Evolutionary conservation across 2,888 invertebrate species (phyloP), one percentile per base, ranked within the genome.

Genomic region (Salticus scenicus): DNA sequence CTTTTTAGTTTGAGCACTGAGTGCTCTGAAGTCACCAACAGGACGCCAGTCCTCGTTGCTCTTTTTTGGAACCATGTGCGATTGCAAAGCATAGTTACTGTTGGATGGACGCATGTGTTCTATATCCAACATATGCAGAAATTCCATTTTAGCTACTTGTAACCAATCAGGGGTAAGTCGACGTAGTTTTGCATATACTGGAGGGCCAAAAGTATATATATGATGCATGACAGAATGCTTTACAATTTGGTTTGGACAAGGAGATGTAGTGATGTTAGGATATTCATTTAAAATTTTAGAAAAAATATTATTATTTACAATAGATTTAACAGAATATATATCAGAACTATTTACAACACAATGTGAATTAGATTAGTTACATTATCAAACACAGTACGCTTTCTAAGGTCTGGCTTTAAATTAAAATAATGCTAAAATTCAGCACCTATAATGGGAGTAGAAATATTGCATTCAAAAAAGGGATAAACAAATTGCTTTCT

Each of bases 121-220:
- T 74, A 42, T n/a, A 85, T 75, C 70, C 10, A 47, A 17, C 42
- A 47, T 47, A 17, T 17, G 10, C 7, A 14, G 42, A 17, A 37
- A 37, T 37, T 37, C 37, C 37, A 37, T 37, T 37, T 37, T 37
- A 37, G 37, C 37, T 7, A 37, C 10, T 37, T 37, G 33, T 1
- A 81, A 17, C 1, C 30, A 27, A 20, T 81, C 74, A 12, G 81
- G 81, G 0, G 70, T 51, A 7, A 75, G 30, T 1, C 41, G 37
- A 17, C 63, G 30, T 0, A 90, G 88, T 64, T 88, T 87, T 7
- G 88, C 57, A 33, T 77, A 76, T 4, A 90, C 89, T 4, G 91
- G 91, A 28, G 90, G 89, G 20, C 90, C 90, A 0, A 88, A 89
- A 7, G 90, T 89, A 47, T 86, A 66, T 57, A 90, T 90, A 86